Percentiles rank a stretch among this genome's conserved stretches.
These are phyloP conservation scores for Semaprochilodus insignis DNA, from an alignment of 2,797 vertebrate species.

Conservation along the genomic window DNA sequence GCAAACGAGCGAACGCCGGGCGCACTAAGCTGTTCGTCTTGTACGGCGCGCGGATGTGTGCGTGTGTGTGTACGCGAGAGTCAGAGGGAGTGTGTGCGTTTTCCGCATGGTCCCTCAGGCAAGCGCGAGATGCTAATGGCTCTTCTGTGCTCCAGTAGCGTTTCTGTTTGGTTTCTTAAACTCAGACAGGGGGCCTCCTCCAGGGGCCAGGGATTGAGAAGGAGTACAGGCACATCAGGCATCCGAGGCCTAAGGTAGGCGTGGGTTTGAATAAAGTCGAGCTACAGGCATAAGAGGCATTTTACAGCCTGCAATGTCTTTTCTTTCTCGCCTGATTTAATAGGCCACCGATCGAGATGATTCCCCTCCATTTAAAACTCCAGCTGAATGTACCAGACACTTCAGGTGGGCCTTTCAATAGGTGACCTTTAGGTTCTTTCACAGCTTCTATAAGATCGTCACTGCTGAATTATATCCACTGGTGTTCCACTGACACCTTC, in stretches of 20 bases:
- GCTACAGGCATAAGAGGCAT: neutral
- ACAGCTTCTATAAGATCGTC: neutral
- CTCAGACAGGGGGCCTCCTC: slow-evolving; percentile 26
- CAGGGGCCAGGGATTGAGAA: slow-evolving; percentile 24
- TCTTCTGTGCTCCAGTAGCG: slow-evolving; percentile 35
- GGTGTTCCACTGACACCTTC: neutral
- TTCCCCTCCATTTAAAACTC: neutral
- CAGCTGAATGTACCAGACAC: neutral
- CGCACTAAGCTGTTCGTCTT: slow-evolving; percentile 33
- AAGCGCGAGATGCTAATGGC: slow-evolving; percentile 51
- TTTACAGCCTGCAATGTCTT: neutral
- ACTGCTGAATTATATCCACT: neutral
- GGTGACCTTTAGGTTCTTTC: neutral
- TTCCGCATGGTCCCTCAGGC: slow-evolving; percentile 49
- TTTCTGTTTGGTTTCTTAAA: slow-evolving; percentile 44
- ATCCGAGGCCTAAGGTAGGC: neutral
- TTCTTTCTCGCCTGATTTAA: neutral
- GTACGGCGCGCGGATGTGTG: slow-evolving; percentile 27
- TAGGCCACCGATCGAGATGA: neutral
- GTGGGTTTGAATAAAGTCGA: slow-evolving; percentile 20
- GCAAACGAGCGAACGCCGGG: slow-evolving; percentile 35
- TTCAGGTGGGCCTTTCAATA: neutral
- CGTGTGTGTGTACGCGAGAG: slow-evolving; percentile 26
- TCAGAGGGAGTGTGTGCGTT: slow-evolving; percentile 32
- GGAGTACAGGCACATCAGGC: slow-evolving; percentile 19